Evolutionary conservation across 2,888 invertebrate genomes (phyloP).

Genomic region (Erebia palarica): DNA sequence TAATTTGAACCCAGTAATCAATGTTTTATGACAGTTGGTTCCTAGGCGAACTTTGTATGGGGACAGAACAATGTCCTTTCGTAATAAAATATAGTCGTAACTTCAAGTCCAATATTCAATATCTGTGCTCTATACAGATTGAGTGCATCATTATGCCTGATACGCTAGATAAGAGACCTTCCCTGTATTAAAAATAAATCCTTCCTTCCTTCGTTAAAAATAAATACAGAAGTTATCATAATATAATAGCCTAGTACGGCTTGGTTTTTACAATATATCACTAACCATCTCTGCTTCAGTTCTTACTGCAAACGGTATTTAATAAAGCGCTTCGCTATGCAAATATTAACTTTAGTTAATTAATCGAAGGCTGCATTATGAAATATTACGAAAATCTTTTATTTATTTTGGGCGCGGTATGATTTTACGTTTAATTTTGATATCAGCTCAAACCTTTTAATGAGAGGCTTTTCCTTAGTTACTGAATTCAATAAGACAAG

Average conservation of each 20-base stretch:
- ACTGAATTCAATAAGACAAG: background rate
- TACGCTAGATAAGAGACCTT: no score
- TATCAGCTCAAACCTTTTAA: background rate
- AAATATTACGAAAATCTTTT: slow-evolving; percentile 1
- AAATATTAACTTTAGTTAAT: slow-evolving; percentile 26
- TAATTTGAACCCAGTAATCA: no score
- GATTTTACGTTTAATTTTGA: background rate
- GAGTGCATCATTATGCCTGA: background rate
- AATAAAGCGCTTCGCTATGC: slow-evolving; percentile 14
- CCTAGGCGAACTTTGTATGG: no score
- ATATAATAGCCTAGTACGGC: background rate
- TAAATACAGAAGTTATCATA: no score
- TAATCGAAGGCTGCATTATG: slow-evolving; percentile 17
- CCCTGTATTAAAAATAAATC: no score
- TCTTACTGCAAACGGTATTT: slow-evolving; percentile 19
- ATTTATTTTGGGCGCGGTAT: slow-evolving; percentile 9
- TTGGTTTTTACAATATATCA: slow-evolving; percentile 3
- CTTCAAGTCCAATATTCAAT: background rate
- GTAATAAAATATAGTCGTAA: background rate
- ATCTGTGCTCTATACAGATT: background rate
- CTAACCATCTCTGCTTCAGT: background rate
- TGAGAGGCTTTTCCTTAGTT: background rate
- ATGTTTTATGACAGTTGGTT: no score
- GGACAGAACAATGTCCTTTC: no score
- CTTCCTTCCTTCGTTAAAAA: no score